Base-by-base conservation (phyloP, 1,140 invertebrate species). In the Riptortus pedestris region DNA sequence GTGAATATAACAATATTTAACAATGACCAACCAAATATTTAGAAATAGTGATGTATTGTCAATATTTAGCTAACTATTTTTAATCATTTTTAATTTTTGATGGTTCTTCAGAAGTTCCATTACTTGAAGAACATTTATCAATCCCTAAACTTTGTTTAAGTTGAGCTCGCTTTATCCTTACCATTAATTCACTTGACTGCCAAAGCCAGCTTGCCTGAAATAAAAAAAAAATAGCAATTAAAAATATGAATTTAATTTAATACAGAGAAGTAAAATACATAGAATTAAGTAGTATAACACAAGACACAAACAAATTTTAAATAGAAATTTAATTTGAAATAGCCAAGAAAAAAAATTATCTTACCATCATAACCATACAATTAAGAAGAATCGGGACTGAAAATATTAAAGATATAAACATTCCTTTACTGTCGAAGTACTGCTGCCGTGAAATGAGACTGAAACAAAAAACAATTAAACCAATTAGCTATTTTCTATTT, bases 331-430 rank as follows among this genome's bases (percentile, higher is more conserved):
- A n/a, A n/a, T n/a, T n/a, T n/a, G 31, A 38, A 38, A 38, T 38
- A 38, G 14, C 5, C 14, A 38, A 38, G 14, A 55, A 52, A 11
- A 52, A 28, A 63, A 63, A 63, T 48, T 63, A 22, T 24, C 88
- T 85, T 80, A 95, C 91, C 81, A 95, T 87, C 83, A 94, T 88
- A 66, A 93, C 81, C 83, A 93, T 90, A 72, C 90, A 93, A 74
- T 93, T 93, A 26, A 93, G 79, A 64, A 95, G 78, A 69, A 94
- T 86, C 48, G 92, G 92, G 70, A 90, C 84, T 9, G 90, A 93
- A 75, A 93, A 93, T 14, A 94, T 86, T 18, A 93, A 79, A 12
- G 91, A 94, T 79, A 94, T 93, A 73, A 95, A 95, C 63, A 94
- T 77, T 38, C 92, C 91, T 76, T 89, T 89, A 68, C 86, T 89